Conservation (phyloP, 92 coral and sea anemone genomes). For the Paragorgia papillata region DNA sequence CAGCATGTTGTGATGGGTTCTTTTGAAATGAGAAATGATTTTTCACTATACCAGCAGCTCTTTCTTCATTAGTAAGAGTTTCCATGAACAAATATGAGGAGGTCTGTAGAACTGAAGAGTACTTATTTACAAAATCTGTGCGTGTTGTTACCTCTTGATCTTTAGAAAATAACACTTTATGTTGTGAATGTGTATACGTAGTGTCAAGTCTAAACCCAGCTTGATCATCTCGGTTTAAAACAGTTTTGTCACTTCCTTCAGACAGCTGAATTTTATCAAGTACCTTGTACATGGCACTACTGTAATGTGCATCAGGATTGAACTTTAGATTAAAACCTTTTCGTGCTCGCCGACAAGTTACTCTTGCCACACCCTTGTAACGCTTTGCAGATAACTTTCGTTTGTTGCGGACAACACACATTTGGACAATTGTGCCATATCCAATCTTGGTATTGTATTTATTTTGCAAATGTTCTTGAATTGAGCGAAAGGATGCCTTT, state of each 20-base stretch:
- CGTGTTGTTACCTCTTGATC: constrained; percentile 55
- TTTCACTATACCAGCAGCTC: constrained; percentile 54
- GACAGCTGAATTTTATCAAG: constrained; percentile 46
- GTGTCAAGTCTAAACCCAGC: constrained; percentile 50
- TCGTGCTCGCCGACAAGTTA: constrained; percentile 23
- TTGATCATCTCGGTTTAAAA: constrained; percentile 46
- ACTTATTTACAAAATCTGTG: constrained; percentile 57
- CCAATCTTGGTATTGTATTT: constrained; percentile 54
- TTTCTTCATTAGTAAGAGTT: constrained; percentile 50
- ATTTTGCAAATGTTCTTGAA: constrained; percentile 57
- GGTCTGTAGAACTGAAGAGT: constrained; percentile 53
- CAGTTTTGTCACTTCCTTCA: constrained; percentile 49
- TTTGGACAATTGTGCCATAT: constrained; percentile 65
- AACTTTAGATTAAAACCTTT: constrained; percentile 19
- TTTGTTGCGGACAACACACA: constrained; percentile 52
- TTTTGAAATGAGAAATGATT: constrained; percentile 47
- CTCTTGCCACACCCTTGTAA: constrained; percentile 34
- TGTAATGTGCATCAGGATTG: constrained; percentile 22
- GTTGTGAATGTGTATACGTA: constrained; percentile 52
- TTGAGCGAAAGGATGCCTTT: constrained; percentile 55
- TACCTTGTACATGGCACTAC: constrained; percentile 43
- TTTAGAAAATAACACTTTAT: constrained; percentile 39
- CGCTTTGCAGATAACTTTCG: constrained; percentile 41
- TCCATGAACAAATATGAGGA: constrained; percentile 60
- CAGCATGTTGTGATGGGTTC: constrained; percentile 60